phyloP scores from a whole-genome alignment of 2,797 vertebrate genomes.

The Brotula barbata region DNA sequence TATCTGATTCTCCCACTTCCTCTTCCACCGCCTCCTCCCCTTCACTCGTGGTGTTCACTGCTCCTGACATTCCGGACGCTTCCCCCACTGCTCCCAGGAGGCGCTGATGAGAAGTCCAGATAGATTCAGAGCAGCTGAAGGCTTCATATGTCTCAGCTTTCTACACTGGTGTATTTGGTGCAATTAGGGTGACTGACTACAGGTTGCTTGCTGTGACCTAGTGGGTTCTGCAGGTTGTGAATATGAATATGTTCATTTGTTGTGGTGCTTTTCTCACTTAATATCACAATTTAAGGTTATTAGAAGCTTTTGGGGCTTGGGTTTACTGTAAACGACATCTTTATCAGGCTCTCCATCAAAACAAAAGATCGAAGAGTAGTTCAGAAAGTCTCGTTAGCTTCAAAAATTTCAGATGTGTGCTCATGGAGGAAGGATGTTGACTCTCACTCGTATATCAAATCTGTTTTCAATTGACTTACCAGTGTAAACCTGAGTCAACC shows the following conservation, averaged over 20 bases:
- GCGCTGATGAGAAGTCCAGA: constrained; percentile 65
- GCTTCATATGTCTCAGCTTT: constrained; percentile 5
- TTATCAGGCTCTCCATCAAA: too few relatives aligned
- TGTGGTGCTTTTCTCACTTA: neutral
- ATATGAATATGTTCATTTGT: neutral
- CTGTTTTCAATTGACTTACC: constrained; percentile 57
- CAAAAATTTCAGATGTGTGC: too few relatives aligned
- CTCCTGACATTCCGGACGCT: constrained; percentile 47
- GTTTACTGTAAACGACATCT: neutral
- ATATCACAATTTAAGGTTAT: neutral
- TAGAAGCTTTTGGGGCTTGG: constrained; percentile 10
- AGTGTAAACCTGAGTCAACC: constrained; percentile 66
- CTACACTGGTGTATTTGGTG: constrained; percentile 13
- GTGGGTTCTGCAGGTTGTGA: neutral
- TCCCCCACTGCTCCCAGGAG: constrained; percentile 52
- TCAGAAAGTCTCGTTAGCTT: constrained; percentile 48
- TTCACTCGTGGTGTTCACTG: constrained; percentile 19
- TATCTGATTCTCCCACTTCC: constrained; percentile 63
- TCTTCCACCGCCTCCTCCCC: constrained; percentile 23
- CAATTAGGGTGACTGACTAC: constrained; percentile 12
- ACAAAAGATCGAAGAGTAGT: constrained; percentile 25
- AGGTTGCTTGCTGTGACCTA: neutral
- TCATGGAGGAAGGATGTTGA: constrained; percentile 5
- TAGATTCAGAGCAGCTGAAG: constrained; percentile 51
- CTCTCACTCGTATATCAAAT: constrained; percentile 14